phyloP scores from a whole-genome alignment of 2,113 vertebrate species.

The Catharus bicknelli region DNA sequence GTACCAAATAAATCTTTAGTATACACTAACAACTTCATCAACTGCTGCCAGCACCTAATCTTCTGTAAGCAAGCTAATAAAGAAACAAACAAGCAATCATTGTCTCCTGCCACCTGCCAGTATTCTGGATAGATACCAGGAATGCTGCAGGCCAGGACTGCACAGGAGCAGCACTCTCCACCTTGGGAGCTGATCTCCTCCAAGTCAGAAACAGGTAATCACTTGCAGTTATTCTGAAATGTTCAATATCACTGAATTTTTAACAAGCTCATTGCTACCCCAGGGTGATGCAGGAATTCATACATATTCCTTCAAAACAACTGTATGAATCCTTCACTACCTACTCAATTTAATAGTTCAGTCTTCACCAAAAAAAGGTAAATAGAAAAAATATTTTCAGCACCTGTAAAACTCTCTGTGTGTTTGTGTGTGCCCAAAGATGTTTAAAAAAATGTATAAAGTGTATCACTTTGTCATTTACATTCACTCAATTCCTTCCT shows the following conservation, averaged over 20 bases:
- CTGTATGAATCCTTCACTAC: neutral
- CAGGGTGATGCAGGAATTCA: neutral
- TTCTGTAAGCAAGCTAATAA: conserved; percentile 47
- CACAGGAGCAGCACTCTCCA: neutral
- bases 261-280: neutral
- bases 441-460: neutral
- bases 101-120: conserved; percentile 1
- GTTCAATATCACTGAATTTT: neutral
- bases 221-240: neutral
- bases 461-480: neutral
- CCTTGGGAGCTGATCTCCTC: neutral
- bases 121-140: neutral
- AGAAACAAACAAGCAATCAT: conserved; percentile 30
- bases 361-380: neutral
- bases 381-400: neutral
- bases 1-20: conserved; percentile 48
- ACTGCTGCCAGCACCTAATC: conserved; percentile 29
- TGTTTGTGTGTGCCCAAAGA: neutral
- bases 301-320: neutral
- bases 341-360: neutral
- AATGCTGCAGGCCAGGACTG: neutral
- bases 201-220: neutral
- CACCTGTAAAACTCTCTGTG: neutral
- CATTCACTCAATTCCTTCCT: neutral
- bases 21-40: conserved; percentile 40